These are phyloP conservation scores for Caenorhabditis imperialis DNA, from an alignment of 2,888 invertebrate species.

Conservation along the genomic window DNA sequence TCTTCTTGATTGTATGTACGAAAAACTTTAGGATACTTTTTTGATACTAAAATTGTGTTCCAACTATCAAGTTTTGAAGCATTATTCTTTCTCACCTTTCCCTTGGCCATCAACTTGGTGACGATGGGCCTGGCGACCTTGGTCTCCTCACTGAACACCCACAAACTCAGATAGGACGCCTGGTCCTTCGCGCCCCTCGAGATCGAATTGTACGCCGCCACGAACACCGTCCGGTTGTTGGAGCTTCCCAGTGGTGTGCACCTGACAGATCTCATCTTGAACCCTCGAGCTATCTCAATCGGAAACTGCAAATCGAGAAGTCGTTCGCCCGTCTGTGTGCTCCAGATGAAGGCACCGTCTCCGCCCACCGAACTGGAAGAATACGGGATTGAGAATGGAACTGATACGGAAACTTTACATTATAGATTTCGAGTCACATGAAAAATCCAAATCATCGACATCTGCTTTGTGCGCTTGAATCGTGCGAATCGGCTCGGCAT, in stretches of 20 bases:
- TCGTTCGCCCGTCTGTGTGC: constrained; percentile 57
- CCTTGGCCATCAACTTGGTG: constrained; percentile 47
- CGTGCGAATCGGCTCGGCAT: constrained; percentile 45
- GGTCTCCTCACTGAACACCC: constrained; percentile 62
- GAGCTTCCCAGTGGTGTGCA: constrained; percentile 64
- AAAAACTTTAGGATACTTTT: no score
- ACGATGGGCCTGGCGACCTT: constrained; percentile 44
- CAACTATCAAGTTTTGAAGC: not conserved
- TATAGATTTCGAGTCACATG: constrained; percentile 52
- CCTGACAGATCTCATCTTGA: constrained; percentile 68
- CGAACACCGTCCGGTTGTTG: constrained; percentile 59
- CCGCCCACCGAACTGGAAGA: constrained; percentile 58
- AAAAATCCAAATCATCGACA: constrained; percentile 67
- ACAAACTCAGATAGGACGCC: constrained; percentile 65
- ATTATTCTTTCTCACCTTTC: constrained; percentile 47
- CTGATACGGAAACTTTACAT: constrained; percentile 31
- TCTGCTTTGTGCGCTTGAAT: constrained; percentile 61
- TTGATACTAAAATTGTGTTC: no score
- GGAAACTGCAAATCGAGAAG: constrained; percentile 60
- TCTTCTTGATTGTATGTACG: no score
- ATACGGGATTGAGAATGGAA: not conserved
- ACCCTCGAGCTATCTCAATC: constrained; percentile 54
- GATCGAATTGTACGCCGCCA: constrained; percentile 70
- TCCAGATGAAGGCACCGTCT: constrained; percentile 66
- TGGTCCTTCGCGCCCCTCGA: constrained; percentile 62